These are phyloP conservation scores for Acipenser oxyrinchus DNA, from an alignment of 2,797 vertebrate genomes.

Conservation along the genomic window DNA sequence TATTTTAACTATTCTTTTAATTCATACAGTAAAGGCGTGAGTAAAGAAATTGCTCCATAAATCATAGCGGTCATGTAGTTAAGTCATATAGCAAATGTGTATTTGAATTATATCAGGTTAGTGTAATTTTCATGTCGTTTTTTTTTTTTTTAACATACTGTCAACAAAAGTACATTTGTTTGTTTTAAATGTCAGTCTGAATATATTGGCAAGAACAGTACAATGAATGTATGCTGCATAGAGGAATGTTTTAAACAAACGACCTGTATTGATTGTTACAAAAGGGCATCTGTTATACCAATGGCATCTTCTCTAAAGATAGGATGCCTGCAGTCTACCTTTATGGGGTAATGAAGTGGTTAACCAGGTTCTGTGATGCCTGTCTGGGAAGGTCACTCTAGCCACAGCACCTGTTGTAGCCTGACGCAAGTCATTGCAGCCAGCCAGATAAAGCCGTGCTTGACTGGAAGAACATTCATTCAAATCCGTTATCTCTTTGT, in stretches of 20 bases:
- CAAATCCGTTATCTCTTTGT: conserved; percentile 46
- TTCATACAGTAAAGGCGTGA: too few relatives aligned
- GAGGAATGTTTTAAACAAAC: neutral
- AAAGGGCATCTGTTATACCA: neutral
- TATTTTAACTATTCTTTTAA: too few relatives aligned
- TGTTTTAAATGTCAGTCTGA: neutral
- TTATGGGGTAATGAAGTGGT: neutral
- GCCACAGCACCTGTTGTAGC: conserved; percentile 6
- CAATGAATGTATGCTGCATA: neutral
- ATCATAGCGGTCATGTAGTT: too few relatives aligned
- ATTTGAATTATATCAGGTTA: too few relatives aligned
- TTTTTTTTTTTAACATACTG: too few relatives aligned
- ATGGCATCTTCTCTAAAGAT: neutral
- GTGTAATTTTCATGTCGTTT: too few relatives aligned
- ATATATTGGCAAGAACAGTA: neutral
- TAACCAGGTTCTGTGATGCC: neutral
- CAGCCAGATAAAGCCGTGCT: conserved; percentile 42
- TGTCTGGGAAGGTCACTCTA: neutral
- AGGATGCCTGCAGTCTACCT: too few relatives aligned
- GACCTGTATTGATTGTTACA: neutral
- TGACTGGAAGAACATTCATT: conserved; percentile 52
- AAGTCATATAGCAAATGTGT: too few relatives aligned
- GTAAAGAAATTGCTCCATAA: too few relatives aligned
- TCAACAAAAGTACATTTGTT: too few relatives aligned
- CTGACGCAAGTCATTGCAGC: conserved; percentile 22